A percentile compares a stretch with the other conserved stretches of the same genome.
phyloP scores from a whole-genome alignment of 2,888 invertebrate genomes.

The Merodon equestris region DNA sequence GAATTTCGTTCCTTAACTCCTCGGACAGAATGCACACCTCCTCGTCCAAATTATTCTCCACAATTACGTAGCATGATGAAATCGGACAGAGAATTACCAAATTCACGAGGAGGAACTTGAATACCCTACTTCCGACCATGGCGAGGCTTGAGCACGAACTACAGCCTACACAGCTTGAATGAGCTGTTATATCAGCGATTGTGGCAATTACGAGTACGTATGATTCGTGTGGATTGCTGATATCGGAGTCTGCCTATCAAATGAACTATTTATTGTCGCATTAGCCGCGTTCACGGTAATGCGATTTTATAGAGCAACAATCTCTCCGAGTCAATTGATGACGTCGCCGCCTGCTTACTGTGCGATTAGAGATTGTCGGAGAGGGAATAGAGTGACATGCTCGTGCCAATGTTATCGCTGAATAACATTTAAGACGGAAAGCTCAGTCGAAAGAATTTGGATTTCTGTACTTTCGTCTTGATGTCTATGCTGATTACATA shows the following conservation, averaged over 20 bases:
- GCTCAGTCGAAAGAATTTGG: too few relatives aligned
- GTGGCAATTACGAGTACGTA: conserved; percentile 19
- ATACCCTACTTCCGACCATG: not conserved
- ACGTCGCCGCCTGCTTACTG: too few relatives aligned
- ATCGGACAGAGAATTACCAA: not conserved
- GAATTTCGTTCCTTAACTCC: conserved; percentile 81
- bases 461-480: too few relatives aligned
- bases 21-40: conserved; percentile 77
- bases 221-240: conserved; percentile 11
- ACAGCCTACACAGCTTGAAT: conserved; percentile 1
- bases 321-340: too few relatives aligned
- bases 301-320: too few relatives aligned
- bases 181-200: conserved; percentile 15
- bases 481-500: too few relatives aligned
- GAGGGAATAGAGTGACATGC: too few relatives aligned
- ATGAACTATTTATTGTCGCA: conserved; percentile 30
- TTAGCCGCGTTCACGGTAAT: not conserved
- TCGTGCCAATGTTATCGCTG: not conserved
- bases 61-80: not conserved
- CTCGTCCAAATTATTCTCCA: conserved; percentile 42
- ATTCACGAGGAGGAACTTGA: not conserved
- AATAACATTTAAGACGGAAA: too few relatives aligned
- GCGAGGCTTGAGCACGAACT: not conserved
- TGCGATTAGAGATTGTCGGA: too few relatives aligned
- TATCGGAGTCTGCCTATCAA: conserved; percentile 10